Percentiles rank a stretch among this genome's conserved stretches.
phyloP scores from a whole-genome alignment of 2,888 invertebrate genomes.

The Caenorhabditis drosophilae region DNA sequence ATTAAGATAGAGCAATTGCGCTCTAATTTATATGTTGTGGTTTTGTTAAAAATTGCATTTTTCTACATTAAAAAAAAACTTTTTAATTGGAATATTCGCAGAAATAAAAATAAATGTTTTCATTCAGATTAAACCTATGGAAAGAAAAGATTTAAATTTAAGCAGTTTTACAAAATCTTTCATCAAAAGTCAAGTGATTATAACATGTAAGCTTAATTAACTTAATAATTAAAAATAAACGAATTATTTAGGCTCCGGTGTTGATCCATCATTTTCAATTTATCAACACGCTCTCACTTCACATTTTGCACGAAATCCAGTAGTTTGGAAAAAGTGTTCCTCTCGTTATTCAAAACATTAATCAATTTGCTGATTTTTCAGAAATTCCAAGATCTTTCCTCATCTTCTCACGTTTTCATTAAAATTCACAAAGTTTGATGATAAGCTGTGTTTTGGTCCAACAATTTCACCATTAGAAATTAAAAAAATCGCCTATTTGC shows the following conservation, averaged over 20 bases:
- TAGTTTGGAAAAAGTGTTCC: slow-evolving; percentile 44
- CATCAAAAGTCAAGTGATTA: slow-evolving; percentile 17
- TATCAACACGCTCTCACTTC: slow-evolving; percentile 50
- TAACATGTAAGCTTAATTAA: slow-evolving; percentile 20
- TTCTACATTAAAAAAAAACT: neutral
- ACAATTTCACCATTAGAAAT: slow-evolving; percentile 33
- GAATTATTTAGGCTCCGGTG: slow-evolving; percentile 39
- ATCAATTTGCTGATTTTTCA: slow-evolving; percentile 6
- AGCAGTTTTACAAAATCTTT: slow-evolving; percentile 26
- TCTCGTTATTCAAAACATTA: neutral
- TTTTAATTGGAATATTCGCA: neutral
- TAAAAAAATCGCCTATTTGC: slow-evolving; percentile 54
- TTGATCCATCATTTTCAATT: slow-evolving; percentile 38
- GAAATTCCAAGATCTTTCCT: slow-evolving; percentile 48
- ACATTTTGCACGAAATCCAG: slow-evolving; percentile 43
- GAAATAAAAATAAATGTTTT: neutral
- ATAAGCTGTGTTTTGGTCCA: slow-evolving; percentile 43
- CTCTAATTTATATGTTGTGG: neutral
- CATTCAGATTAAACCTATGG: slow-evolving; percentile 9
- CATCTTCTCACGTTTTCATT: slow-evolving; percentile 48
- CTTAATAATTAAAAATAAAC: slow-evolving; percentile 1
- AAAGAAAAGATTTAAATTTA: slow-evolving; percentile 26
- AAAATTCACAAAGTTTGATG: slow-evolving; percentile 56
- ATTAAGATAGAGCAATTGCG: no score
- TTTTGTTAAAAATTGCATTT: neutral